These are phyloP conservation scores for Barbus barbus DNA, from an alignment of 2,113 vertebrate genomes.

Conservation along the genomic window DNA sequence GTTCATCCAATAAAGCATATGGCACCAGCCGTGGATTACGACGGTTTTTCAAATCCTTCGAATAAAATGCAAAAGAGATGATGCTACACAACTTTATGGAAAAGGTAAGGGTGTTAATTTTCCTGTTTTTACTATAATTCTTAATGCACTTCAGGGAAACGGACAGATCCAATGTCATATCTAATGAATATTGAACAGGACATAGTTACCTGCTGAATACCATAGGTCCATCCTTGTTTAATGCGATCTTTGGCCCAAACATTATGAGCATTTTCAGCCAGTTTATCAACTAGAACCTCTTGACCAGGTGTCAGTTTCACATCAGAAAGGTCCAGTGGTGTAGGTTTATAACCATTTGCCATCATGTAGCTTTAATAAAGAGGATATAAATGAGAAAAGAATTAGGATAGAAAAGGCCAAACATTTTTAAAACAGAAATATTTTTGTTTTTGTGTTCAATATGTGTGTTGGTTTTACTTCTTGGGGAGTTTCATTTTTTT, in stretches of 20 bases:
- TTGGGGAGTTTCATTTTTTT: conserved; percentile 96
- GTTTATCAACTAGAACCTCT: conserved; percentile 95
- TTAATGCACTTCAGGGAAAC: not conserved
- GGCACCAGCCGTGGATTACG: conserved; percentile 96
- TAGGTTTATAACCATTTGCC: conserved; percentile 95
- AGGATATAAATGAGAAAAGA: conserved; percentile 34
- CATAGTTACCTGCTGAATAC: conserved; percentile 90
- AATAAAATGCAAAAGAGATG: conserved; percentile 33
- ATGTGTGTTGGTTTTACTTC: conserved; percentile 77
- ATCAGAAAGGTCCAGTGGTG: conserved; percentile 93
- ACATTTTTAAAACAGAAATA: not conserved
- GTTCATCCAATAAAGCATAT: conserved; percentile 92
- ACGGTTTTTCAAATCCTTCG: conserved; percentile 93
- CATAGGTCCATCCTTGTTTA: conserved; percentile 99
- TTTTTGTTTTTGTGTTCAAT: not conserved
- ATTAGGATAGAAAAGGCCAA: not conserved
- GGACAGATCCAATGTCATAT: not conserved
- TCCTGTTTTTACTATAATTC: too few relatives aligned
- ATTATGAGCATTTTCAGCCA: conserved; percentile 98
- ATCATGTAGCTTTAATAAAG: conserved; percentile 85
- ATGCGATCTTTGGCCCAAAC: conserved; percentile 99
- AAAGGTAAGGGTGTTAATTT: not conserved
- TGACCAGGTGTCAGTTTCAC: conserved; percentile 90
- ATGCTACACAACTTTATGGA: not conserved
- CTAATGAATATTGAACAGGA: not conserved